Conservation (phyloP, 2,113 vertebrate genomes). For the Dipodomys stephensi region DNA sequence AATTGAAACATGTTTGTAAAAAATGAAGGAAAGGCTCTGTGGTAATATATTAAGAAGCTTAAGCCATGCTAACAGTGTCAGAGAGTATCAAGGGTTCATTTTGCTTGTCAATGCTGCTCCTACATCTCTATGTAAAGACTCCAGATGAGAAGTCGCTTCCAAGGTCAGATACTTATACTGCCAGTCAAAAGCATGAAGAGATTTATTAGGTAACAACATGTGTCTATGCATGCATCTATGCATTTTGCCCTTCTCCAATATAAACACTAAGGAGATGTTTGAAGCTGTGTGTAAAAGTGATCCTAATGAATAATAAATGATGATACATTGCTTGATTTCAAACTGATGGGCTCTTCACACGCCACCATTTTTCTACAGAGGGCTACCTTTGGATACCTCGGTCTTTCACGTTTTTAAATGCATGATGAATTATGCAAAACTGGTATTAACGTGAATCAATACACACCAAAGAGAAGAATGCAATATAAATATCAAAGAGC, state of each 20-base stretch:
- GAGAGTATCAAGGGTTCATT: constrained; percentile 83
- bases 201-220: constrained; percentile 82
- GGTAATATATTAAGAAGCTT: constrained; percentile 87
- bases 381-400: constrained; percentile 45
- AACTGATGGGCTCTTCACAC: constrained; percentile 68
- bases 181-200: constrained; percentile 77
- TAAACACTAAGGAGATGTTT: constrained; percentile 82
- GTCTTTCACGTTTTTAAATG: constrained; percentile 29
- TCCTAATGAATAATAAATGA: constrained; percentile 85
- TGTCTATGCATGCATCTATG: constrained; percentile 63
- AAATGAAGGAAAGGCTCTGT: constrained; percentile 88
- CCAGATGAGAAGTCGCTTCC: constrained; percentile 64
- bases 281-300: constrained; percentile 77
- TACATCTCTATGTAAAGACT: constrained; percentile 79
- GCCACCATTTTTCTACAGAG: constrained; percentile 15
- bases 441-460: background rate
- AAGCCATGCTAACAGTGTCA: constrained; percentile 81
- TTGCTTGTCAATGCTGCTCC: constrained; percentile 82
- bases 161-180: constrained; percentile 83
- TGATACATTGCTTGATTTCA: constrained; percentile 79
- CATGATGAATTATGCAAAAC: background rate
- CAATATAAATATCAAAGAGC: background rate
- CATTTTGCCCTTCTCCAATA: constrained; percentile 78
- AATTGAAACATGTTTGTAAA: constrained; percentile 87
- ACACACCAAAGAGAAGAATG: background rate